Conservation (phyloP, 1,140 invertebrate species). For the Pygmarrhopalites habei region DNA sequence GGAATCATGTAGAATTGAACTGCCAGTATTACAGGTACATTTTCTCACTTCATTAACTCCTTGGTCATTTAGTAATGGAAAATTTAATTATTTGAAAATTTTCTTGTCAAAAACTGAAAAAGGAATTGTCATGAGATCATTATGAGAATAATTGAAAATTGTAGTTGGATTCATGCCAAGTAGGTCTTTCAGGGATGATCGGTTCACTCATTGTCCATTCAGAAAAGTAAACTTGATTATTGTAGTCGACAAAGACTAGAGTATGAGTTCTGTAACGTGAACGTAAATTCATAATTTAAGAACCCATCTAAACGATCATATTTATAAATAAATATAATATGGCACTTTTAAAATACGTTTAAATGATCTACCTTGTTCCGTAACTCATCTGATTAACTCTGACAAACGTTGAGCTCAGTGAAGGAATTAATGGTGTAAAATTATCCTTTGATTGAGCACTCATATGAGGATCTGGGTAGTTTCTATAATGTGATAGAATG, state of each 20-base stretch:
- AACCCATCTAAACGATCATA: background rate
- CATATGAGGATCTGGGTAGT: slow-evolving; percentile 59
- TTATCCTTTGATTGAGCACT: background rate
- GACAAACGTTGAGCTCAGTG: slow-evolving; percentile 54
- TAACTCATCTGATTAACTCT: slow-evolving; percentile 51
- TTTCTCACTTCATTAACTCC: background rate
- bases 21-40: background rate
- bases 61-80: too few relatives aligned
- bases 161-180: slow-evolving; percentile 26
- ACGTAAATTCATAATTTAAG: background rate
- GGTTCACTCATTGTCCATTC: slow-evolving; percentile 56
- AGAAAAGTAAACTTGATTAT: slow-evolving; percentile 55
- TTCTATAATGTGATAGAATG: slow-evolving; percentile 45
- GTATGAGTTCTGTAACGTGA: slow-evolving; percentile 54
- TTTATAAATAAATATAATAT: background rate
- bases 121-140: too few relatives aligned
- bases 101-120: too few relatives aligned
- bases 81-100: too few relatives aligned
- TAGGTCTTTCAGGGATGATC: slow-evolving; percentile 41
- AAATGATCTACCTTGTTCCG: slow-evolving; percentile 55
- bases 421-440: background rate
- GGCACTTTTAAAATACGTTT: too few relatives aligned
- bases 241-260: slow-evolving; percentile 56
- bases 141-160: slow-evolving; percentile 10
- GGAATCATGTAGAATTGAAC: too few relatives aligned